A percentile compares a stretch with the other conserved stretches of the same genome.
Evolutionary conservation across 2,888 invertebrate species (phyloP).

Genomic region (Drosophila barbarae): DNA sequence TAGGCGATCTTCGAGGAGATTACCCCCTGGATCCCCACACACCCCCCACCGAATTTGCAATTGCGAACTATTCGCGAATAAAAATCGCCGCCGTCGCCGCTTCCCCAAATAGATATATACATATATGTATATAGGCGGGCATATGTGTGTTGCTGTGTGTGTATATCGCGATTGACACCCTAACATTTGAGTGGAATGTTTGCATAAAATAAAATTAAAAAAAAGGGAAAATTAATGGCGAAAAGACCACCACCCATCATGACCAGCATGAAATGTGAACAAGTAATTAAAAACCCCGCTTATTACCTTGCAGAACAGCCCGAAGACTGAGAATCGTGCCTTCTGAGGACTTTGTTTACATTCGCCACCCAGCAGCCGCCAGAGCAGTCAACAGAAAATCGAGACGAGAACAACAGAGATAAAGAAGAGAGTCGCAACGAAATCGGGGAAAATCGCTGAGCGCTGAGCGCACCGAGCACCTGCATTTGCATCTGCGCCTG

Average conservation of each 20-base stretch:
- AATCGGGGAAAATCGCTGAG: slow-evolving; percentile 8
- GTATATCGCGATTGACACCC: slow-evolving; percentile 29
- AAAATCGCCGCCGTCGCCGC: slow-evolving; percentile 19
- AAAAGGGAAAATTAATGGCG: not conserved
- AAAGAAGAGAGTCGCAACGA: not conserved
- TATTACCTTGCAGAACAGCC: slow-evolving; percentile 9
- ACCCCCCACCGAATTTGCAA: slow-evolving; percentile 4
- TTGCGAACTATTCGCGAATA: slow-evolving; percentile 23
- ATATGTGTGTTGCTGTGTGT: not conserved
- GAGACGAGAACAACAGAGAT: slow-evolving; percentile 1
- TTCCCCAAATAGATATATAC: slow-evolving; percentile 25
- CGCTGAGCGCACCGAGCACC: slow-evolving; percentile 21
- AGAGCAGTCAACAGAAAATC: slow-evolving; percentile 13
- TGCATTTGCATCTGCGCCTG: slow-evolving; percentile 27
- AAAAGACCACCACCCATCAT: not conserved
- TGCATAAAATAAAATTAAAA: slow-evolving; percentile 12
- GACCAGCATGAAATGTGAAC: not conserved
- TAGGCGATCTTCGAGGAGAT: slow-evolving; percentile 16
- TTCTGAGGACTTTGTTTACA: slow-evolving; percentile 12
- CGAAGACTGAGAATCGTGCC: slow-evolving; percentile 7
- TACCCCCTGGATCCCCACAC: not conserved
- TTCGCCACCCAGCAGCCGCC: slow-evolving; percentile 2
- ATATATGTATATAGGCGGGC: not conserved
- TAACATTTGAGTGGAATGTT: slow-evolving; percentile 33
- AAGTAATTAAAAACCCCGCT: slow-evolving; percentile 4